Evolutionary conservation across 2,888 invertebrate genomes (phyloP).

Genomic region (Chouioia cunea): DNA sequence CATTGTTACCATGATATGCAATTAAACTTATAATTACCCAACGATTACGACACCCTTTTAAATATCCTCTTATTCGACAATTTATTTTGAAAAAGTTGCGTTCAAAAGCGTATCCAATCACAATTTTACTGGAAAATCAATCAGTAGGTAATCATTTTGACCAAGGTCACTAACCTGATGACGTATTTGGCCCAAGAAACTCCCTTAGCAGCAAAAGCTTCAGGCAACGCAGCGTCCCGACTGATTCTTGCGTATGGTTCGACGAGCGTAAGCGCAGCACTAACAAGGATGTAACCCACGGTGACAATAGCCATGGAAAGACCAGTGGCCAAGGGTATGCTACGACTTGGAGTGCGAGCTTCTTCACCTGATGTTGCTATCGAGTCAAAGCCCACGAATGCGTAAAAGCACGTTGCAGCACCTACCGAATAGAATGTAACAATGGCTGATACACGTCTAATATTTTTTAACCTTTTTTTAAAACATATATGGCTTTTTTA

Average conservation of each 20-base stretch:
- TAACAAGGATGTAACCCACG: slow-evolving; percentile 83
- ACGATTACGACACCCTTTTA: no score
- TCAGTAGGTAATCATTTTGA: no score
- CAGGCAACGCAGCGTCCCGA: slow-evolving; percentile 83
- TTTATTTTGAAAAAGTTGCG: no score
- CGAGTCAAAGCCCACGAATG: slow-evolving; percentile 92
- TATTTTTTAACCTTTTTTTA: no score
- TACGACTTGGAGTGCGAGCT: slow-evolving; percentile 82
- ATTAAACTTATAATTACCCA: no score
- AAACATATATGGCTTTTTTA: no score
- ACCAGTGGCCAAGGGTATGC: slow-evolving; percentile 87
- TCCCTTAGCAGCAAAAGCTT: slow-evolving; percentile 81
- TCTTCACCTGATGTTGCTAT: slow-evolving; percentile 92
- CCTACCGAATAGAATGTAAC: slow-evolving; percentile 60
- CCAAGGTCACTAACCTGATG: slow-evolving; percentile 62
- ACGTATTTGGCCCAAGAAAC: slow-evolving; percentile 87
- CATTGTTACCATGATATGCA: no score
- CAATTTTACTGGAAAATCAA: no score
- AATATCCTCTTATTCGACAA: no score
- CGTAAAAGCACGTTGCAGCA: slow-evolving; percentile 92
- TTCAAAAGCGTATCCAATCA: no score
- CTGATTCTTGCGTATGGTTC: slow-evolving; percentile 82
- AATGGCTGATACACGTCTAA: no score
- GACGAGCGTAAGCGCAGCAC: slow-evolving; percentile 85
- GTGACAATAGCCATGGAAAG: slow-evolving; percentile 86